A percentile compares a stretch with the other conserved stretches of the same genome.
Evolutionary conservation across 2,113 vertebrate species (phyloP).

Genomic region (Centropus unirufus): DNA sequence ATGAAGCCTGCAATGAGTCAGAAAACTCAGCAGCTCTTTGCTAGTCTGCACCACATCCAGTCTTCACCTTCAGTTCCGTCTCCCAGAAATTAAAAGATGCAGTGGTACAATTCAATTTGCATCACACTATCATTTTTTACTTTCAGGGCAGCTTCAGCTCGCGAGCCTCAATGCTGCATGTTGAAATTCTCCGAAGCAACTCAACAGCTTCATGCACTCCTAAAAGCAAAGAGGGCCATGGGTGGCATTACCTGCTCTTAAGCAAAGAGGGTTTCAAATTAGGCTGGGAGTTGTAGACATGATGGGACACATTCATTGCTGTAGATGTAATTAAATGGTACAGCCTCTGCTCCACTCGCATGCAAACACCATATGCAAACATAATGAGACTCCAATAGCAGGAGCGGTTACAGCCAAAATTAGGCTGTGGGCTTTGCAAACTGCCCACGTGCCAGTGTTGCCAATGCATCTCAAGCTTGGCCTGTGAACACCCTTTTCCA

Average conservation of each 20-base stretch:
- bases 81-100: not conserved
- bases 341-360: not conserved
- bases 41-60: not conserved
- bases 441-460: not conserved
- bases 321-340: not conserved
- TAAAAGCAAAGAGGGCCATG: not conserved
- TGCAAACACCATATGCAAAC: not conserved
- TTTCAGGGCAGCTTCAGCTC: not conserved
- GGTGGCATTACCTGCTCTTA: not conserved
- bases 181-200: not conserved
- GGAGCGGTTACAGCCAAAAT: not conserved
- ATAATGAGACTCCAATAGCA: not conserved
- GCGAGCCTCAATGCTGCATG: not conserved
- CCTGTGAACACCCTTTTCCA: not conserved
- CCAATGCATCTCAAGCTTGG: not conserved
- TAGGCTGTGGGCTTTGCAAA: not conserved
- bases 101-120: not conserved
- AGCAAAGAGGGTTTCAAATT: not conserved
- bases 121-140: not conserved
- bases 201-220: rapidly evolving
- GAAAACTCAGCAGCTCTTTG: not conserved
- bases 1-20: not conserved
- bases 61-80: not conserved
- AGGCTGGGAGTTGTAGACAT: not conserved
- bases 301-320: not conserved